A percentile compares a stretch with the other conserved stretches of the same genome.
phyloP scores from a whole-genome alignment of 1,140 invertebrate genomes.

The Nautilus pompilius region DNA sequence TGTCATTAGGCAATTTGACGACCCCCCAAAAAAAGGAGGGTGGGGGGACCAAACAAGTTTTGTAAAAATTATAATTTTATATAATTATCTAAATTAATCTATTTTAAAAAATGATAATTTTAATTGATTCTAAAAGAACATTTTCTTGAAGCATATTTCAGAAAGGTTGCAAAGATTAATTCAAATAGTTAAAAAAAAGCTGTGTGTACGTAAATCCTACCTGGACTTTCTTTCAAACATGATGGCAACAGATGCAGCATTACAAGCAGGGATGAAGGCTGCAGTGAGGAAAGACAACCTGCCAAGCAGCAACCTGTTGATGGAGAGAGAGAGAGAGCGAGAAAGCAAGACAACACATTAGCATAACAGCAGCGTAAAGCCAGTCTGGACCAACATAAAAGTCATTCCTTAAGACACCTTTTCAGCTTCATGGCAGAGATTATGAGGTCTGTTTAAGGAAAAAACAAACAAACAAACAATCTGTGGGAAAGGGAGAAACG shows the following conservation, averaged over 20 bases:
- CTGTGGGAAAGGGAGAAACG: too few species aligned
- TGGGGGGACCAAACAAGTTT: too few species aligned
- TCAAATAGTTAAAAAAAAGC: background rate
- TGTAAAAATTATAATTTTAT: background rate
- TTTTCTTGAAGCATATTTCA: background rate
- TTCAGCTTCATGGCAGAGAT: too few species aligned
- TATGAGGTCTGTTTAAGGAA: too few species aligned
- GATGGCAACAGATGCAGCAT: constrained; percentile 70
- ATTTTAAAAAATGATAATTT: background rate
- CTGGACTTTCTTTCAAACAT: constrained; percentile 66
- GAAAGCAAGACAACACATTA: background rate
- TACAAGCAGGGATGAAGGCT: constrained; percentile 70
- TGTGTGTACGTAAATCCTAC: constrained; percentile 24
- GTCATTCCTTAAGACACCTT: too few species aligned
- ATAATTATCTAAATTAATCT: too few species aligned
- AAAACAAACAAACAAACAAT: too few species aligned
- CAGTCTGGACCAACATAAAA: too few species aligned
- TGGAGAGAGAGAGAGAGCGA: constrained; percentile 24
- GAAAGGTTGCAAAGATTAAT: background rate
- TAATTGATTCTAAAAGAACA: background rate
- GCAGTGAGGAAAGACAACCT: constrained; percentile 63
- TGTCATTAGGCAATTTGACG: too few species aligned
- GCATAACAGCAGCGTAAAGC: too few species aligned
- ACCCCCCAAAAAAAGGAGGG: too few species aligned
- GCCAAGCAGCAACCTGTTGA: constrained; percentile 65